Base-by-base conservation (phyloP, 2,888 invertebrate species). In the Tenthredo mesomela region DNA sequence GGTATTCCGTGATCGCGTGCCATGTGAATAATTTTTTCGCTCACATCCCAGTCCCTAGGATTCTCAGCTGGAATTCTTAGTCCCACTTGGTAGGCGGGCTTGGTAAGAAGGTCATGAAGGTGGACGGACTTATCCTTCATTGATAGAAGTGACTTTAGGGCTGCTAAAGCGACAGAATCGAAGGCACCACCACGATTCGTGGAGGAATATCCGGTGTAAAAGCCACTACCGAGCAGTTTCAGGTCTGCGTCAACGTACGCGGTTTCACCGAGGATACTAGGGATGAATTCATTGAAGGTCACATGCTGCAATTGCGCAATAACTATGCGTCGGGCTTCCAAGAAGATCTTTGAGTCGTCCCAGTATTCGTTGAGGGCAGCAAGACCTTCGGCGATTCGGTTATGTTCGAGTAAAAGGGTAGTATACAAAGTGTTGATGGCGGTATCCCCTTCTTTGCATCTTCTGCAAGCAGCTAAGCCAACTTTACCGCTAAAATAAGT, bases 281-380 rank as follows among this genome's bases (percentile, higher is more conserved):
- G 97, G 85, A 97, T 93, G 93, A 97, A 98, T 92, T 98, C 98
- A 89, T 96, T 97, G 92, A 96, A 96, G 0, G 98, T 97, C 84
- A 98, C 96, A 89, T 97, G 97, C 88, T 98, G 98, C 65, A 98
- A 95, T 91, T 97, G 95, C 0, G 97, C 97, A 0, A 96, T 95
- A 15, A 97, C 95, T 15, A 97, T 96, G 75, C 97, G 94, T 82
- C 96, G 95, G 3, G 97, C 95, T 92, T 98, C 97, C 87, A 96
- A 93, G 92, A 97, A 98, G 21, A 97, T 91, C 0, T 95, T 95
- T 61, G 96, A 95, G 90, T 97, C 97, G 86, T 96, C 95, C 98
- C 98, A 98, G 89, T 96, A 96, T 0, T 96, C 95, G 90, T 98
- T 98, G 85, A 97, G 92, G 21, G 95, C 94, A 12, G 95, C 95